Conservation (phyloP, 2,888 invertebrate genomes). For the Malthinus seriepunctatus region DNA sequence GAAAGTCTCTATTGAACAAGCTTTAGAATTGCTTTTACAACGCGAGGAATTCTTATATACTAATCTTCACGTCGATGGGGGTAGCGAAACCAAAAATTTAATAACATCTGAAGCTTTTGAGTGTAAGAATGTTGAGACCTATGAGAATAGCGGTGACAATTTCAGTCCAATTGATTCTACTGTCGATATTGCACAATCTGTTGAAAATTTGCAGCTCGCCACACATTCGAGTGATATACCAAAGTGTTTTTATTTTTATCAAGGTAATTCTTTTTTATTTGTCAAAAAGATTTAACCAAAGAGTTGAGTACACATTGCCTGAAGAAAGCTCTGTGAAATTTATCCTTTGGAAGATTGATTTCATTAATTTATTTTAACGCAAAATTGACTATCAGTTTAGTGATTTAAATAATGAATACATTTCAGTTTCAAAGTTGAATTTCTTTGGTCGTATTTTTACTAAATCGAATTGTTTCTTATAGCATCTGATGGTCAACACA, state of each 20-base stretch:
- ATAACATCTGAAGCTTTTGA: neutral
- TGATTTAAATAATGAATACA: constrained; percentile 16
- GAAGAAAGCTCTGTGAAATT: constrained; percentile 32
- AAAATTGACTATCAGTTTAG: neutral
- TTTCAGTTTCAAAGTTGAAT: neutral
- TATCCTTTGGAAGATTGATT: constrained; percentile 35
- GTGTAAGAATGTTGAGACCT: neutral
- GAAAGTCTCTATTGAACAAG: constrained; percentile 83
- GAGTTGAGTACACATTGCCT: constrained; percentile 41
- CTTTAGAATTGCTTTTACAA: constrained; percentile 67
- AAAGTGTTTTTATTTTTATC: constrained; percentile 51
- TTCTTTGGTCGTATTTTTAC: constrained; percentile 38
- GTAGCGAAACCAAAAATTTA: neutral
- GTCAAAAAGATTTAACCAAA: constrained; percentile 31
- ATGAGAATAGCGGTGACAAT: too few species aligned
- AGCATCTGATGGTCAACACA: constrained; percentile 90
- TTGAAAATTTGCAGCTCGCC: constrained; percentile 46
- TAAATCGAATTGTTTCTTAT: constrained; percentile 40
- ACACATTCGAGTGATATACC: constrained; percentile 27
- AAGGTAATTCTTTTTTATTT: constrained; percentile 24
- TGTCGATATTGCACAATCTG: constrained; percentile 8
- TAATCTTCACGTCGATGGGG: constrained; percentile 37
- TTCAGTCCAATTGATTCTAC: neutral
- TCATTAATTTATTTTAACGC: neutral
- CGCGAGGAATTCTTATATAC: constrained; percentile 51